phyloP scores from a whole-genome alignment of 2,888 invertebrate genomes.

The Coelogynopora nodosa region DNA sequence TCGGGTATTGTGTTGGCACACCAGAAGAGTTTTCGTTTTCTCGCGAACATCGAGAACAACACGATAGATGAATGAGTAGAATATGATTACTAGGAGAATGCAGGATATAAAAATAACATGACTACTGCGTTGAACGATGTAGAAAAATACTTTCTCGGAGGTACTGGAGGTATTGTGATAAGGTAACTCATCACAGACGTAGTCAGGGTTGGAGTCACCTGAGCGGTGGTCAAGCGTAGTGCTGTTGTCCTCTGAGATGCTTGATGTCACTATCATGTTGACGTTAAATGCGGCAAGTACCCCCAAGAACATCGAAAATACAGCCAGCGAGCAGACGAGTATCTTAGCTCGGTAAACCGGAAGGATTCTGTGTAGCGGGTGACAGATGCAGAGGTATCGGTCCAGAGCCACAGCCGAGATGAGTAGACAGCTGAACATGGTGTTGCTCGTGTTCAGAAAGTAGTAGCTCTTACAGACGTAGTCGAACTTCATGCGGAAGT shows the following conservation, averaged over 20 bases:
- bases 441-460: slow-evolving; percentile 35
- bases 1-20: not conserved
- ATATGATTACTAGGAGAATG: slow-evolving; percentile 26
- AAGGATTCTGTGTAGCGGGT: slow-evolving; percentile 10
- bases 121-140: slow-evolving; percentile 7
- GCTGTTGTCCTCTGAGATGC: not conserved
- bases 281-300: slow-evolving; percentile 24
- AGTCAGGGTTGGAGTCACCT: not conserved
- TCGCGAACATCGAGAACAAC: slow-evolving; percentile 35
- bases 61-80: slow-evolving; percentile 35
- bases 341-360: slow-evolving; percentile 21
- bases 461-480: slow-evolving; percentile 38
- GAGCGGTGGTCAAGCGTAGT: not conserved
- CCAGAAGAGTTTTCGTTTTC: not conserved
- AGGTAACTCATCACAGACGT: slow-evolving; percentile 37
- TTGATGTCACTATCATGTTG: not conserved
- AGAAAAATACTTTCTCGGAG: not conserved
- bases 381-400: slow-evolving; percentile 39
- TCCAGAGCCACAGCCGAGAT: slow-evolving; percentile 39
- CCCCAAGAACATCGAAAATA: slow-evolving; percentile 8
- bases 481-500: not conserved
- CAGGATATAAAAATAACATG: slow-evolving; percentile 28
- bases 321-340: slow-evolving; percentile 17
- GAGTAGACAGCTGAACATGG: slow-evolving; percentile 32
- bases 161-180: slow-evolving; percentile 5